Percentiles rank a stretch among this genome's conserved stretches.
Evolutionary conservation across 2,888 invertebrate species (phyloP).

Genomic region (Notodonta ziczac): DNA sequence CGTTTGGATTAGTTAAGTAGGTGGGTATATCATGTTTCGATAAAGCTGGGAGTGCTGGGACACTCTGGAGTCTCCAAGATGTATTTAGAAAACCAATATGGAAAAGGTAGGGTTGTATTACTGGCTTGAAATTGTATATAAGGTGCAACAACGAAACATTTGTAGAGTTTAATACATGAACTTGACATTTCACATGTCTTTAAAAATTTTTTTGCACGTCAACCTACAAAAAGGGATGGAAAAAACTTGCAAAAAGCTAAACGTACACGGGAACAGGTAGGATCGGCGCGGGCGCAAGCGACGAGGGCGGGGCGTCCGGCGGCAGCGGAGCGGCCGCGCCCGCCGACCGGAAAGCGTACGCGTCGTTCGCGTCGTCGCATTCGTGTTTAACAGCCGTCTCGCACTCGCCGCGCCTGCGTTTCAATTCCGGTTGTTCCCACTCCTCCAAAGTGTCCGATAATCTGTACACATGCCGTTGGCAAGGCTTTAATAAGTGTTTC

Average conservation of each 20-base stretch:
- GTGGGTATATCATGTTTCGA: no score
- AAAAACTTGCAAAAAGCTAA: constrained; percentile 25
- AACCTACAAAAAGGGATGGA: constrained; percentile 1
- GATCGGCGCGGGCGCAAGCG: constrained; percentile 43
- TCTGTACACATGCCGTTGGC: constrained; percentile 68
- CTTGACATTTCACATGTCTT: background rate
- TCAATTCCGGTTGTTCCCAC: constrained; percentile 78
- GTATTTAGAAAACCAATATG: background rate
- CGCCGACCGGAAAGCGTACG: constrained; percentile 87
- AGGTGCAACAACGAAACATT: no score
- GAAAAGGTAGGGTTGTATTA: no score
- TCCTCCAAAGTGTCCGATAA: constrained; percentile 75
- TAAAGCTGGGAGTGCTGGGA: constrained; percentile 18
- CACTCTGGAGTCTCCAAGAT: constrained; percentile 37
- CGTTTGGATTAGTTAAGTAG: no score
- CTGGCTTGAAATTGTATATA: no score
- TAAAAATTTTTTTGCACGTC: background rate
- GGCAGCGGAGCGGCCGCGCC: constrained; percentile 49
- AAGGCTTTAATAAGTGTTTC: constrained; percentile 33
- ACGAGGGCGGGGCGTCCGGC: constrained; percentile 31
- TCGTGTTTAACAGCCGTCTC: constrained; percentile 89
- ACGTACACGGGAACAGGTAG: constrained; percentile 56
- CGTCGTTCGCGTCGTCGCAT: constrained; percentile 88
- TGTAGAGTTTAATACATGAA: no score
- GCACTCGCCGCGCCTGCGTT: constrained; percentile 84